Percentiles rank a stretch among this genome's conserved stretches.
These are phyloP conservation scores for Agriopis marginaria DNA, from an alignment of 2,888 invertebrate species.

Conservation along the genomic window DNA sequence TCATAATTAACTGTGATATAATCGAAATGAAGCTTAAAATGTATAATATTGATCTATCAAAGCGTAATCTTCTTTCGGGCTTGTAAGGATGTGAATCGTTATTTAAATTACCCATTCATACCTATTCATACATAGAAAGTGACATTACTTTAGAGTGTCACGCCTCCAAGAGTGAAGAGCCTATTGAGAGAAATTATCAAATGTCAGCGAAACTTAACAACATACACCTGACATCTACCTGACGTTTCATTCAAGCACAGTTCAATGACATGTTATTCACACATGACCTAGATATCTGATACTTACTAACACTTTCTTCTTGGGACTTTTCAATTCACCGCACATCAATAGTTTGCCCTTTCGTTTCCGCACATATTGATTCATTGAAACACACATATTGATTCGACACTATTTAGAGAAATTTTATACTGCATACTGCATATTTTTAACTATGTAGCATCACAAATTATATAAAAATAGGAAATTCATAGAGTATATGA, in stretches of 20 bases:
- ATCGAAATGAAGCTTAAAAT: background rate
- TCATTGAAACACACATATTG: no score
- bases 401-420: background rate
- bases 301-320: slow-evolving; percentile 81
- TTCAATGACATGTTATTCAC: slow-evolving; percentile 81
- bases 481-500: no score
- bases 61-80: background rate
- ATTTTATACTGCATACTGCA: background rate
- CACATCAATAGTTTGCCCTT: slow-evolving; percentile 59
- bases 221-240: slow-evolving; percentile 66
- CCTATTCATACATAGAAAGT: slow-evolving; percentile 21
- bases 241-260: slow-evolving; percentile 58
- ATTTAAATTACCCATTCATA: slow-evolving; percentile 14
- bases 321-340: slow-evolving; percentile 71
- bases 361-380: slow-evolving; percentile 35
- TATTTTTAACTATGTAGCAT: no score
- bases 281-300: slow-evolving; percentile 78
- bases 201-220: slow-evolving; percentile 33
- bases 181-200: slow-evolving; percentile 25
- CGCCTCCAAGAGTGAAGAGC: background rate
- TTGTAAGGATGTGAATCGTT: background rate
- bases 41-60: background rate
- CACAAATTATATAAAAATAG: no score
- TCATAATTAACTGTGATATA: slow-evolving; percentile 5
- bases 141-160: slow-evolving; percentile 22